Base-by-base conservation (phyloP, 2,888 invertebrate genomes). In the Sylvicola cinctus region DNA sequence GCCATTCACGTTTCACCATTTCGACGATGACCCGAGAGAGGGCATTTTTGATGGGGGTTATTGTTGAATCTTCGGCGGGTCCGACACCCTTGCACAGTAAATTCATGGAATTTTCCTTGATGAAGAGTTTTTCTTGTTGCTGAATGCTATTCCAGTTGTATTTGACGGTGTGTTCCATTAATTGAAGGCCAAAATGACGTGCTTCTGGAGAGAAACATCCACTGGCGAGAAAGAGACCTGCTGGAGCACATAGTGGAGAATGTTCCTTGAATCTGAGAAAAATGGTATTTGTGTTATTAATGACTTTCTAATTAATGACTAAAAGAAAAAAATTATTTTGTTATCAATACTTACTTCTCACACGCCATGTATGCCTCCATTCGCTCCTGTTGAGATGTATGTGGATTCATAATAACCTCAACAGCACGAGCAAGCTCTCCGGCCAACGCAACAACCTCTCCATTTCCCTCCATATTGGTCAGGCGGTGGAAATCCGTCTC, bases 1-100 rank as follows among this genome's bases (percentile, higher is more conserved):
- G 95, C 95, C 93, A 95, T 53, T 93, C 93, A 8, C 93, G 66
- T 51, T 93, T 93, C 35, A 88, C 80, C 76, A 95, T 88, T 61
- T 95, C 93, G 1, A 95, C 93, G 35, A 93, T 74, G n/a, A 91
- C 79, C 32, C 90, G 67, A 11, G 88, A 80, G 3, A 84, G 54
- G 2, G 80, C 85, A 53, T 85, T 83, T 54, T 85, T 84, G 44
- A 85, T 68, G 47, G 83, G 83, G 10, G 71, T 69, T 13, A 58
- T 42, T 32, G 63, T 61, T 43, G 72, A 73, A 40, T 70, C 69
- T 31, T 77, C 67, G 15, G 81, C 66, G 46, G 72, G 70, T 10
- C 72, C 74, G 10, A 81, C 81, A 38, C 85, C 79, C 51, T 75
- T 70, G 38, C 68, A 63, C 6, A 85, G 57, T 26, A 84, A 61